Percentiles rank a stretch among this genome's conserved stretches.
Evolutionary conservation across 1,140 invertebrate genomes (phyloP).

Genomic region (Pogonomyrmex barbatus): DNA sequence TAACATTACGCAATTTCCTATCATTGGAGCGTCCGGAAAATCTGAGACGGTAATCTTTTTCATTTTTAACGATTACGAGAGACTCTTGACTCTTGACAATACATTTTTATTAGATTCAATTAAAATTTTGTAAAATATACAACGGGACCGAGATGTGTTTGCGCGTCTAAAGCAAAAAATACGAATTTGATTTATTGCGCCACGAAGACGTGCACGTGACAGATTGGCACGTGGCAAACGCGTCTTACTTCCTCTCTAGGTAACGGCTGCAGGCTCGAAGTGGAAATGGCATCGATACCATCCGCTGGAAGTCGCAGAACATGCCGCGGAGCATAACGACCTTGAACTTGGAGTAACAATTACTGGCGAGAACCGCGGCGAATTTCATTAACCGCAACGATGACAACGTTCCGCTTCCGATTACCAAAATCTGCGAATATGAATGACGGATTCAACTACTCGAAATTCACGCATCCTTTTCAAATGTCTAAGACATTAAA

Average conservation of each 20-base stretch:
- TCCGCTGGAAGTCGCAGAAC: constrained; percentile 69
- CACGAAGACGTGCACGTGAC: constrained; percentile 29
- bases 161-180: background rate
- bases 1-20: background rate
- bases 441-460: background rate
- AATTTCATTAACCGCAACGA: constrained; percentile 39
- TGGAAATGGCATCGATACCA: constrained; percentile 31
- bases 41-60: background rate
- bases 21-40: background rate
- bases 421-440: constrained; percentile 10
- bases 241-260: background rate
- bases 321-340: constrained; percentile 77
- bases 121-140: background rate
- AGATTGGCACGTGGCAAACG: constrained; percentile 17
- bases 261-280: background rate
- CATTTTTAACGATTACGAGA: background rate
- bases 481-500: background rate
- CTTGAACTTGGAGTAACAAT: constrained; percentile 80
- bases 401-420: constrained; percentile 30
- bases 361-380: constrained; percentile 9
- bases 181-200: constrained; percentile 25
- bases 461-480: background rate
- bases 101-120: background rate
- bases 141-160: constrained; percentile 21
- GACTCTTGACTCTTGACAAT: background rate